Evolutionary conservation across 1,140 invertebrate genomes (phyloP).

Genomic region (Macrobrachium nipponense): DNA sequence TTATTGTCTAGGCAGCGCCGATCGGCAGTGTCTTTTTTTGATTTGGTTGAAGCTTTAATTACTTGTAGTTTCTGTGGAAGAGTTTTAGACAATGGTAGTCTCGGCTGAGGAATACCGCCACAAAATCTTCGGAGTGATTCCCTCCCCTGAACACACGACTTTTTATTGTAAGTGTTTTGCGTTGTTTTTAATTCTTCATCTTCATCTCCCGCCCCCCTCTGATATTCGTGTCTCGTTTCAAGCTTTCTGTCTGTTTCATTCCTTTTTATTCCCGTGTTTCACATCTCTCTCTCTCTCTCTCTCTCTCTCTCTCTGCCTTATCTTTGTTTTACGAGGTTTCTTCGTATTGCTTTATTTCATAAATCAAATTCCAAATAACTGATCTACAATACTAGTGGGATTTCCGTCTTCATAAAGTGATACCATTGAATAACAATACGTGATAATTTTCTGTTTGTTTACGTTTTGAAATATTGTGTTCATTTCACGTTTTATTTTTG

Average conservation of each 20-base stretch:
- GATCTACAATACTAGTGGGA: background rate
- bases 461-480: too few relatives aligned
- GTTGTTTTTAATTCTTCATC: background rate
- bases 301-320: too few relatives aligned
- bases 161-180: constrained; percentile 23
- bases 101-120: constrained; percentile 53
- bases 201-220: background rate
- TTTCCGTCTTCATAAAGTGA: too few relatives aligned
- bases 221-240: background rate
- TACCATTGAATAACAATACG: too few relatives aligned
- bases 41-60: constrained; percentile 61
- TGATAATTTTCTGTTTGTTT: too few relatives aligned
- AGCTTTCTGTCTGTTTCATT: background rate
- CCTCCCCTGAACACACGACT: constrained; percentile 34
- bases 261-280: too few relatives aligned
- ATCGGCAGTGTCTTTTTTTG: constrained; percentile 12
- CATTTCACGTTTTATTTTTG: too few relatives aligned
- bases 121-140: constrained; percentile 56
- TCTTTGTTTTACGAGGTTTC: background rate
- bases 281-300: too few relatives aligned
- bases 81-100: constrained; percentile 39
- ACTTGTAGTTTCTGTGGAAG: constrained; percentile 29
- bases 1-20: too few relatives aligned
- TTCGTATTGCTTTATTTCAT: background rate
- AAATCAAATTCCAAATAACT: too few relatives aligned